A percentile compares a stretch with the other conserved stretches of the same genome.
Evolutionary conservation across 2,888 invertebrate species (phyloP).

Genomic region (Cataglyphis rosenhaueri): DNA sequence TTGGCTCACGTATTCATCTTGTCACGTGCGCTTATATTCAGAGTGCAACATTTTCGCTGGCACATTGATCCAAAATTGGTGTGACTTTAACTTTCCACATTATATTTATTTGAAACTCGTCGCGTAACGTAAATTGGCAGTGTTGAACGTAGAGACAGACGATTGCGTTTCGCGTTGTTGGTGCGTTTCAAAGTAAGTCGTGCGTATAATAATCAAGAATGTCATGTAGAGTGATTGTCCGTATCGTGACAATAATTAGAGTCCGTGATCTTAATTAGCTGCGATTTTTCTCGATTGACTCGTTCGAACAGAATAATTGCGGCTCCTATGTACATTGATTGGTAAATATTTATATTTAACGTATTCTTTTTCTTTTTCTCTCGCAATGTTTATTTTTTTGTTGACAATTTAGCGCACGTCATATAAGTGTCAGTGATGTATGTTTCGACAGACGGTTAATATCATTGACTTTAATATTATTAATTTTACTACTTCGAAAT

Average conservation of each 20-base stretch:
- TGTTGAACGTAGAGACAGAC: not conserved
- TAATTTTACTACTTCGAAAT: not conserved
- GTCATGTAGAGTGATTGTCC: not conserved
- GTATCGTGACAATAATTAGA: constrained; percentile 6
- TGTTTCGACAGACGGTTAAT: not conserved
- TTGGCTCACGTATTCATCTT: not conserved
- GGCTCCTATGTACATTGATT: not conserved
- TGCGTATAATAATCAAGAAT: not conserved
- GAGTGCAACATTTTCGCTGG: not conserved
- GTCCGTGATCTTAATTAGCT: constrained; percentile 1
- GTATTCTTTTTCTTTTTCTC: not conserved
- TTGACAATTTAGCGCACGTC: not conserved
- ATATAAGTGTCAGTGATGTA: too few species aligned
- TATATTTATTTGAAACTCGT: not conserved
- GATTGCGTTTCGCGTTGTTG: constrained; percentile 4
- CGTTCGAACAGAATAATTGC: constrained; percentile 10
- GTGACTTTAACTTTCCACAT: not conserved
- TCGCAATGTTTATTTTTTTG: not conserved
- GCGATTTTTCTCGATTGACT: not conserved
- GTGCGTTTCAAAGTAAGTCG: not conserved
- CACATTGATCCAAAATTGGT: not conserved
- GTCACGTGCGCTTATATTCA: not conserved
- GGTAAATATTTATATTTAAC: constrained; percentile 26
- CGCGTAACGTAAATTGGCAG: not conserved
- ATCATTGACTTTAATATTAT: constrained; percentile 7